Evolutionary conservation across 2,113 vertebrate genomes (phyloP).

Genomic region (Nesogale talazaci): DNA sequence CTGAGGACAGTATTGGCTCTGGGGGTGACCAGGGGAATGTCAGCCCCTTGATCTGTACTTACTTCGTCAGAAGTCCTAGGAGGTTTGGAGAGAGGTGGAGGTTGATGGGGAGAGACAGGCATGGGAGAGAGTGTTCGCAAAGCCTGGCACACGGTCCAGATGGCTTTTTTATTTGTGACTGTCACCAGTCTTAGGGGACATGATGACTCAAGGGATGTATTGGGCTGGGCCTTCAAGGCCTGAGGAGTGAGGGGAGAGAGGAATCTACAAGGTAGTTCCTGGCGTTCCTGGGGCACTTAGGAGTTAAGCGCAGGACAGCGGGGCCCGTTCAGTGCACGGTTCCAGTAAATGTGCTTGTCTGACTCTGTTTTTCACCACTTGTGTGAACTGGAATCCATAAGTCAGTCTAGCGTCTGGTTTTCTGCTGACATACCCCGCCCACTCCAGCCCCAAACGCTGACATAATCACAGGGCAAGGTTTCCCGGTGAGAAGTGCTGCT

Average conservation of each 20-base stretch:
- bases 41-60: slow-evolving; percentile 16
- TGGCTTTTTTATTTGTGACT: background rate
- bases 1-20: background rate
- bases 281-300: background rate
- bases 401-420: slow-evolving; percentile 67
- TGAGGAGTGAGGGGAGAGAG: background rate
- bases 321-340: background rate
- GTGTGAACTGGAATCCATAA: slow-evolving; percentile 2
- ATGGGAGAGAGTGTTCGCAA: background rate
- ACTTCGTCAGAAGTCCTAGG: background rate
- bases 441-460: slow-evolving; percentile 10
- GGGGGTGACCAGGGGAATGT: background rate
- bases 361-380: background rate
- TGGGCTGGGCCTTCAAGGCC: background rate
- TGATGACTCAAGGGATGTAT: background rate
- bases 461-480: slow-evolving; percentile 64
- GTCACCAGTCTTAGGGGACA: background rate
- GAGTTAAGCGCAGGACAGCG: too few relatives aligned
- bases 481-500: slow-evolving; percentile 5
- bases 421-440: slow-evolving; percentile 23
- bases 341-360: background rate
- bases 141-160: background rate
- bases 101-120: background rate
- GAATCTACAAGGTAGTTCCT: background rate
- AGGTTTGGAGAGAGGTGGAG: background rate